A percentile compares a stretch with the other conserved stretches of the same genome.
phyloP scores from a whole-genome alignment of 2,888 invertebrate genomes.

The Quadriops clusia region DNA sequence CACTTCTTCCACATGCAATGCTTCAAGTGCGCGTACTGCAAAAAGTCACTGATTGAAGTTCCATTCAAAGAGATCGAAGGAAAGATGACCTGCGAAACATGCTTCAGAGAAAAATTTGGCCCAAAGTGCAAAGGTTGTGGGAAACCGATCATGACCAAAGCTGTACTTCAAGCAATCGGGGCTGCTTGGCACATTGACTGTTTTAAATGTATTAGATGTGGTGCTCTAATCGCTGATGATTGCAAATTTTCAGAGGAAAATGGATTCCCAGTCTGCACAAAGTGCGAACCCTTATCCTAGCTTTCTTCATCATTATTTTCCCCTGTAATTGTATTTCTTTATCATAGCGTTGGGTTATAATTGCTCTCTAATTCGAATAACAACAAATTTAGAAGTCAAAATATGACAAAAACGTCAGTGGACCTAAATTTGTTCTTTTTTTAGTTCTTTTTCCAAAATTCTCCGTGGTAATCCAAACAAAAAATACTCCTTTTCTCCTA shows the following conservation, averaged over 20 bases:
- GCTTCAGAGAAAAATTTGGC: constrained; percentile 79
- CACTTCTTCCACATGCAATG: constrained; percentile 88
- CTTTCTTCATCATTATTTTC: no score
- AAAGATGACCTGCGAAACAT: constrained; percentile 70
- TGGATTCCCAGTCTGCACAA: constrained; percentile 11
- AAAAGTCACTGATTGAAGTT: constrained; percentile 67
- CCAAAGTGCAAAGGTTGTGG: constrained; percentile 75
- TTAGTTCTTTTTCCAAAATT: no score
- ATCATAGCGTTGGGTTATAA: no score
- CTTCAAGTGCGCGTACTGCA: constrained; percentile 81
- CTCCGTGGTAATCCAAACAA: no score
- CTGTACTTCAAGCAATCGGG: constrained; percentile 81
- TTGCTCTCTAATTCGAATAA: no score
- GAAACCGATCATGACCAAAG: constrained; percentile 43
- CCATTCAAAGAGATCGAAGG: constrained; percentile 84
- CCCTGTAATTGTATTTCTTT: no score
- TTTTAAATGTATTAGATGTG: constrained; percentile 66
- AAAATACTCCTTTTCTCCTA: no score
- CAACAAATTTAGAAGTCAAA: no score
- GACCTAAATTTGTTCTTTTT: no score
- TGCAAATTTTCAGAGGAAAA: constrained; percentile 12
- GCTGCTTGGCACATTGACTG: constrained; percentile 93
- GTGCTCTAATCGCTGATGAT: constrained; percentile 41
- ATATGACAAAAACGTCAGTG: no score
- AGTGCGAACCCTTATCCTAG: no score